Percentiles rank a stretch among this genome's conserved stretches.
Evolutionary conservation across 1,140 invertebrate species (phyloP).

Genomic region (Diabrotica virgifera): DNA sequence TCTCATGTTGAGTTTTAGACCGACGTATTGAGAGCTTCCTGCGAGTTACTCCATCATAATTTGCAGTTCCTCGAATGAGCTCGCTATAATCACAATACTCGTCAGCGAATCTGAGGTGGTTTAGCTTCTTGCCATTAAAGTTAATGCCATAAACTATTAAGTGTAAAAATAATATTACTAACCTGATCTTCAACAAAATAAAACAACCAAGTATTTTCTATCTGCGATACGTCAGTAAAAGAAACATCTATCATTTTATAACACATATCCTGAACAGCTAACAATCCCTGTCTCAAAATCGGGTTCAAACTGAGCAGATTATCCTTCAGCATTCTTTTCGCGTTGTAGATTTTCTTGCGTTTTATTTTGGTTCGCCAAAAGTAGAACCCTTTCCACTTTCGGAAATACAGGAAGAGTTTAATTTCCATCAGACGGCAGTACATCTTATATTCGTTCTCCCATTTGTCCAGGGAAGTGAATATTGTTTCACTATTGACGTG

Average conservation of each 20-base stretch:
- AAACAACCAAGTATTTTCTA: constrained; percentile 61
- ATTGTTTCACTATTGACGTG: constrained; percentile 61
- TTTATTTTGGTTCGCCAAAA: constrained; percentile 75
- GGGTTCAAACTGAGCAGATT: constrained; percentile 72
- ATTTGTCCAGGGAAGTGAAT: constrained; percentile 65
- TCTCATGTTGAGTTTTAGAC: too few relatives aligned
- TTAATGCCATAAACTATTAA: too few relatives aligned
- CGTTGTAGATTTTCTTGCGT: constrained; percentile 61
- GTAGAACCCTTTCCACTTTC: constrained; percentile 80
- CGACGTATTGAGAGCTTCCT: too few relatives aligned
- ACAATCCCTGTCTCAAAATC: constrained; percentile 64
- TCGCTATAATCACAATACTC: too few relatives aligned
- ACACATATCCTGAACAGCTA: constrained; percentile 69
- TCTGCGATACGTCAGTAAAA: constrained; percentile 55
- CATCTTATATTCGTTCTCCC: constrained; percentile 68
- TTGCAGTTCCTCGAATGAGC: too few relatives aligned
- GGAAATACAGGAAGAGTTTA: constrained; percentile 67
- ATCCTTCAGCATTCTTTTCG: constrained; percentile 58
- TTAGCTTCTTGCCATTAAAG: too few relatives aligned
- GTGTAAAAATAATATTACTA: constrained; percentile 15
- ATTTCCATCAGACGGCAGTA: constrained; percentile 69
- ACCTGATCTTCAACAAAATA: constrained; percentile 68
- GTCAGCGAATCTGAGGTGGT: too few relatives aligned
- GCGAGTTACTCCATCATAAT: too few relatives aligned
- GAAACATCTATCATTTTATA: constrained; percentile 60